phyloP scores from a whole-genome alignment of 1,140 invertebrate genomes.

The Drosophila tristis region DNA sequence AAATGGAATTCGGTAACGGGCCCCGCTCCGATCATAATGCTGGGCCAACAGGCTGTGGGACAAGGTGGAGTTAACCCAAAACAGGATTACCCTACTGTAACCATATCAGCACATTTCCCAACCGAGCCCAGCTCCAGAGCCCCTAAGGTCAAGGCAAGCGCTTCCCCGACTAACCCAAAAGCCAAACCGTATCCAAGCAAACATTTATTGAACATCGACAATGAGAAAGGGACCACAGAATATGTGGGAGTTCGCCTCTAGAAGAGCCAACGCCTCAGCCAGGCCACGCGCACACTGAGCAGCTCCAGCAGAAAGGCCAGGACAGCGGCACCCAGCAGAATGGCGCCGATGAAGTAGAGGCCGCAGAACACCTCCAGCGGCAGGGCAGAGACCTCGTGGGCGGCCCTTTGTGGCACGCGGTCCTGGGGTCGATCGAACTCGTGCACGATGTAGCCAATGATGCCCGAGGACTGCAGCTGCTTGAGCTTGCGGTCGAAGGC shows the following conservation, averaged over 20 bases:
- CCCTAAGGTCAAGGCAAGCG: too few relatives aligned
- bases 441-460: constrained; percentile 43
- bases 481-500: constrained; percentile 66
- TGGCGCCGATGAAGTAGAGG: constrained; percentile 30
- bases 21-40: too few relatives aligned
- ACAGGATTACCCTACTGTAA: too few relatives aligned
- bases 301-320: constrained; percentile 50
- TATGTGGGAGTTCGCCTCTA: neutral
- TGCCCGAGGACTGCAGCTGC: constrained; percentile 59
- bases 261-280: constrained; percentile 40
- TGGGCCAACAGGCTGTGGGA: too few relatives aligned
- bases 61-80: too few relatives aligned
- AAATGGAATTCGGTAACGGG: constrained; percentile 9
- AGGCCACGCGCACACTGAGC: constrained; percentile 32
- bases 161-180: too few relatives aligned
- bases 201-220: constrained; percentile 4
- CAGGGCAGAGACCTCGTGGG: constrained; percentile 15
- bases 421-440: constrained; percentile 32
- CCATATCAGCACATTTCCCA: too few relatives aligned
- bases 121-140: too few relatives aligned
- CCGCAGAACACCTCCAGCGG: constrained; percentile 46
- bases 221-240: neutral
- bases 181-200: neutral
- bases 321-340: constrained; percentile 23
- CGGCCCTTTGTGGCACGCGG: neutral